Percentiles rank a stretch among this genome's conserved stretches.
phyloP scores from a whole-genome alignment of 2,113 vertebrate species.

The Acinonyx jubatus region DNA sequence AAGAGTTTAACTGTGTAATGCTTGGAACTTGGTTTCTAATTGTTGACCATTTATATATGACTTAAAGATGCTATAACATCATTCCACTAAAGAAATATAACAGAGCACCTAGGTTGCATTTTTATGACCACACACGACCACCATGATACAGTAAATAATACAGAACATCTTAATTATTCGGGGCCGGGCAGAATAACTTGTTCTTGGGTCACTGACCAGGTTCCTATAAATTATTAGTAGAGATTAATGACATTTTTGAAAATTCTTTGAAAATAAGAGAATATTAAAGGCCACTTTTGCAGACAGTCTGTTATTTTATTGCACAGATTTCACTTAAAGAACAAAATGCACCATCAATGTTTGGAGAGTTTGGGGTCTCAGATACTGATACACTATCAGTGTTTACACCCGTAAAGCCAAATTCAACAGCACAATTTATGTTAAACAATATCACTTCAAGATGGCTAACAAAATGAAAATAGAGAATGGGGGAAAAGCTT shows the following conservation, averaged over 20 bases:
- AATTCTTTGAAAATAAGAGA: neutral
- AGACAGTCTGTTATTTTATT: slow-evolving; percentile 88
- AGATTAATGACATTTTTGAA: neutral
- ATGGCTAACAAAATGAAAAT: slow-evolving; percentile 75
- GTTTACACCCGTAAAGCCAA: slow-evolving; percentile 72
- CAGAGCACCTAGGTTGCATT: neutral
- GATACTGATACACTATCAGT: slow-evolving; percentile 69
- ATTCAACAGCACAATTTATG: slow-evolving; percentile 72
- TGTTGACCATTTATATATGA: neutral
- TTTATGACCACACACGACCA: neutral
- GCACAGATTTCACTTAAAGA: slow-evolving; percentile 84
- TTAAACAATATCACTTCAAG: slow-evolving; percentile 76
- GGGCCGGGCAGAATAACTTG: neutral
- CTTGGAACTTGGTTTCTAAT: neutral
- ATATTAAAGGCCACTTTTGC: slow-evolving; percentile 69
- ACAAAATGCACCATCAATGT: slow-evolving; percentile 86
- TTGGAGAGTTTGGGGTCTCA: slow-evolving; percentile 80
- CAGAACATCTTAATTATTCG: neutral
- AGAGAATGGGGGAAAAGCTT: slow-evolving; percentile 55
- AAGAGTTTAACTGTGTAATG: neutral
- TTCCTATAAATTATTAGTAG: neutral
- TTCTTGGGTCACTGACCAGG: neutral
- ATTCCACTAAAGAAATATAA: neutral
- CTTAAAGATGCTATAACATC: neutral
- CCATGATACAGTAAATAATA: neutral